Conservation (phyloP, 2,888 invertebrate species). For the Linyphia triangularis region DNA sequence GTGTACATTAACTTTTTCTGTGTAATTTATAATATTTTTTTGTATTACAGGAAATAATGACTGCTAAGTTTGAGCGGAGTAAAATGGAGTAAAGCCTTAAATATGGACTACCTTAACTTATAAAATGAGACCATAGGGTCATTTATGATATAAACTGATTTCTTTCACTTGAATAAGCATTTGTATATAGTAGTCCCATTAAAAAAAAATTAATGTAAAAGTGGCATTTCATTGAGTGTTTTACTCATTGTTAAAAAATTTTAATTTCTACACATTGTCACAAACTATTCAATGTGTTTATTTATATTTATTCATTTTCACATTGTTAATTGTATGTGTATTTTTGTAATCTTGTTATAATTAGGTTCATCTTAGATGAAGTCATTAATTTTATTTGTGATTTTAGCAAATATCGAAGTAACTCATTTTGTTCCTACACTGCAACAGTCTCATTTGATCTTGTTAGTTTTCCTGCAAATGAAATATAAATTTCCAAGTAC, state of each 20-base stretch:
- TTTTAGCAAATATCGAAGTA: neutral
- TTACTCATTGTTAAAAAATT: too few relatives aligned
- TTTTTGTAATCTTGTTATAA: neutral
- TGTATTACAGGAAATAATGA: conserved; percentile 85
- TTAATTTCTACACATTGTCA: too few relatives aligned
- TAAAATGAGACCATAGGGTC: conserved; percentile 18
- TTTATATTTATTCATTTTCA: neutral
- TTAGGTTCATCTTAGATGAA: neutral
- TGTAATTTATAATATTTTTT: neutral
- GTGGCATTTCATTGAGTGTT: too few relatives aligned
- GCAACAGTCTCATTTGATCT: too few relatives aligned
- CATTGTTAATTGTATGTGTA: neutral
- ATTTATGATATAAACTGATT: conserved; percentile 2
- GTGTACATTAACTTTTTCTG: too few relatives aligned
- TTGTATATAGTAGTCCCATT: too few relatives aligned
- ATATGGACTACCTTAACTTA: neutral
- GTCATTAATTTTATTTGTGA: neutral
- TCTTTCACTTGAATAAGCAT: too few relatives aligned
- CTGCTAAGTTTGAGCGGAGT: conserved; percentile 91
- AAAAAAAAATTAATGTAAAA: too few relatives aligned
- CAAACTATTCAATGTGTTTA: neutral
- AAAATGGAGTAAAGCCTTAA: conserved; percentile 87
- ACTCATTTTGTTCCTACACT: too few relatives aligned
- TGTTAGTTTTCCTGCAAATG: too few relatives aligned
- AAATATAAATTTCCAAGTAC: too few relatives aligned